Evolutionary conservation across 1,140 invertebrate genomes (phyloP), one percentile per base, ranked within the genome.

Genomic region (Drosophila pseudoananassae): DNA sequence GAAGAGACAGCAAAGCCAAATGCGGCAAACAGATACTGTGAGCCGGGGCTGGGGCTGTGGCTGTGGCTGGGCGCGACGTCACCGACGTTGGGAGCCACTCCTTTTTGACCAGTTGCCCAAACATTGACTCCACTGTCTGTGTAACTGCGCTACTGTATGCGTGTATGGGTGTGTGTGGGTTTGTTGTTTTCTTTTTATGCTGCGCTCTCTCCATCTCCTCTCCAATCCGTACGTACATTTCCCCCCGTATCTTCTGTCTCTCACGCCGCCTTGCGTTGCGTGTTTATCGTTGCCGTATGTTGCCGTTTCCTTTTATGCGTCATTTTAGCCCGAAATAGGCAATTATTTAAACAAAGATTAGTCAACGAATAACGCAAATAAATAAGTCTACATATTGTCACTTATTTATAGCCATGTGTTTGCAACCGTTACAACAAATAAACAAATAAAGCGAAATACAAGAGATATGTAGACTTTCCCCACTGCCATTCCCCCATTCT

Each of bases 331-430:
- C 46, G 56, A 84, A 85, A 84, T 87, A 81, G 82, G 68, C 73
- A 85, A 81, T 81, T 85, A 70, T 87, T 87, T 81, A 77, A 81
- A 77, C 81, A 78, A 70, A 69, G 74, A 85, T 87, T 81, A 87
- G 81, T 81, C 77, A 87, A 81, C 53, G 36, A 75, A 75, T 46
- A 77, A 68, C 50, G 56, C 50, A 74, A 77, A 77, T 68, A 77
- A 85, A 72, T 70, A 85, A 63, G 54, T 79, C 65, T 60, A 69
- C 46, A 47, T 33, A 59, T 76, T 58, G 50, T 51, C 75, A 65
- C 61, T 61, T 76, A 74, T 43, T 52, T 65, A 75, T 84, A 33
- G 40, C 52, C 76, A 76, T 83, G 51, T 83, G 71, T 78, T 68
- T 54, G 58, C 70, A 71, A 59, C 56, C 57, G 53, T 61, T 68